Percentiles rank a stretch among this genome's conserved stretches.
These are phyloP conservation scores for Listronotus bonariensis DNA, from an alignment of 1,140 invertebrate genomes.

Conservation along the genomic window DNA sequence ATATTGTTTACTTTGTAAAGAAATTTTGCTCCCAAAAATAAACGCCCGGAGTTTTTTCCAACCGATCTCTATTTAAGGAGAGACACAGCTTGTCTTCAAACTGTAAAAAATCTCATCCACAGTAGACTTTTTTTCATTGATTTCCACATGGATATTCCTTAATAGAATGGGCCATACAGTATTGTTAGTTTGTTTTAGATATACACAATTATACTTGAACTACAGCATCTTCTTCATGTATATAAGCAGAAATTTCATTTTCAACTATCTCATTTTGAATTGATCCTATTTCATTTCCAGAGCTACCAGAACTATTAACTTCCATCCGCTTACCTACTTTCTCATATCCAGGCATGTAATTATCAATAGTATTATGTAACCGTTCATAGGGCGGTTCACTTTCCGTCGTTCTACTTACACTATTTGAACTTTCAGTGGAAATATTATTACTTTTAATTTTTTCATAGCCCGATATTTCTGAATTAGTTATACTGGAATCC, in stretches of 20 bases:
- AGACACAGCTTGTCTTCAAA: too few relatives aligned
- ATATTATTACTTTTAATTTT: slow-evolving; percentile 52
- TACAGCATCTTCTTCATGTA: slow-evolving; percentile 45
- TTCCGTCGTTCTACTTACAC: slow-evolving; percentile 37
- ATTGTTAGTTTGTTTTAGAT: not conserved
- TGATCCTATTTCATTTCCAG: slow-evolving; percentile 23
- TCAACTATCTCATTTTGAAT: slow-evolving; percentile 27
- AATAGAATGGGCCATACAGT: too few relatives aligned
- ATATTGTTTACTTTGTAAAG: too few relatives aligned
- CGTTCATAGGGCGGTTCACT: slow-evolving; percentile 61
- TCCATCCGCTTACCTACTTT: slow-evolving; percentile 20
- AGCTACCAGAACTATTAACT: slow-evolving; percentile 23
- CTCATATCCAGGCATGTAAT: slow-evolving; percentile 47
- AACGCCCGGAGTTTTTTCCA: too few relatives aligned
- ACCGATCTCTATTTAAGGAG: too few relatives aligned
- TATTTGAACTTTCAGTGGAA: slow-evolving; percentile 47
- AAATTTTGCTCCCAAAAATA: too few relatives aligned
- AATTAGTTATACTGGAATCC: slow-evolving; percentile 54
- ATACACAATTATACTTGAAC: slow-evolving; percentile 43
- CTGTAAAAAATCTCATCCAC: too few relatives aligned
- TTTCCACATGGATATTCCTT: too few relatives aligned
- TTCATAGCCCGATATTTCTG: slow-evolving; percentile 57
- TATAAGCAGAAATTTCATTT: slow-evolving; percentile 23
- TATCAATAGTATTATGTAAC: slow-evolving; percentile 50
- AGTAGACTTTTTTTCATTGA: too few relatives aligned